Evolutionary conservation across 2,113 vertebrate genomes (phyloP), one percentile per base, ranked within the genome.

Genomic region (Onychostruthus taczanowskii): DNA sequence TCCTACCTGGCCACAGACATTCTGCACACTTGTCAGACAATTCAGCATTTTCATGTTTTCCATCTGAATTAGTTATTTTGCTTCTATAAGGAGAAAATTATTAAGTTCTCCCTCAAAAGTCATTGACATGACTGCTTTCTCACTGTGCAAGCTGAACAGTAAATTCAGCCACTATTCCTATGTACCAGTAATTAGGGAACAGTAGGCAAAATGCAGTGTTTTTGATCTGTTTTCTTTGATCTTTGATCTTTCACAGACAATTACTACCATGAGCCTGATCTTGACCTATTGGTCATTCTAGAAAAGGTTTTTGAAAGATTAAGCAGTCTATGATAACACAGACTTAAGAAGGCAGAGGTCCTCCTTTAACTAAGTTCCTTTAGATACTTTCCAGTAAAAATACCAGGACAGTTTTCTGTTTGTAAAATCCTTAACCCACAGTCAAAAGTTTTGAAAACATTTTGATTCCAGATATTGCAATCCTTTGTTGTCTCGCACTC

Each of bases 141-240:
- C 20, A 17, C 1, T 0, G 1, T 3, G 13, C 15, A 58, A 16
- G 35, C 31, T 46, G 14, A 17, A 80, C 8, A 73, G 11, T 16
- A 26, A 22, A 31, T 68, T 59, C 14, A 66, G 24, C 7, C 7
- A 47, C 7, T 49, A 16, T 49, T 94, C 86, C 23, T 78, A 4
- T 30, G 28, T 22, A 53, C 3, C 10, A 22, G 23, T 28, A 77
- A 46, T 0, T 30, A 41, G 58, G 67, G 55, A 84, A 55, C 2
- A 63, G 16, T 1, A 55, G 61, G 52, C 26, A 78, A 82, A 91
- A 69, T 18, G 17, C 13, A 28, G 10, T 46, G 9, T 15, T 58
- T 74, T 67, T 14, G 3, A n/a, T n/a, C n/a, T n/a, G n/a, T n/a
- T n/a, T n/a, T n/a, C n/a, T n/a, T n/a, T n/a, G n/a, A n/a, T 16